Base-by-base conservation (phyloP, 2,113 vertebrate species). In the Campylomormyrus tamandua region DNA sequence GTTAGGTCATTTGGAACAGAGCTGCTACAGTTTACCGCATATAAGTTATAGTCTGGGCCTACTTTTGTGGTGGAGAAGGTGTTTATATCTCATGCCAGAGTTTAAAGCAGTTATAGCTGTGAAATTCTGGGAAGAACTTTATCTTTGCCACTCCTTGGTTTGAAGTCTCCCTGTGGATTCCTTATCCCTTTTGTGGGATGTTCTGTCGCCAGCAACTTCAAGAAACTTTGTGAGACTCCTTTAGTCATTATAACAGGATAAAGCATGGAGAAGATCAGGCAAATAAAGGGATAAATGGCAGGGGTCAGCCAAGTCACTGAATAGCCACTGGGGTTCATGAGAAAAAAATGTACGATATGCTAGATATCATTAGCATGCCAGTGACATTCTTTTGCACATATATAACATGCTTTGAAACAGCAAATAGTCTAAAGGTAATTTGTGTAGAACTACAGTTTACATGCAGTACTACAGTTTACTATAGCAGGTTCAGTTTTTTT, bases 241-340 rank as follows among this genome's bases (percentile, higher is more conserved):
- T 84, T 42, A 84, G 45, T 46, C 83, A 84, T 39, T 84, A 84
- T 48, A 84, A 84, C 83, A 48, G 83, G 83, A 84, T 84, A 84
- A 48, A 48, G 45, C 83, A 3, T 84, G 83, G 83, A 46, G 21
- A 84, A 48, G 83, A 84, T 46, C 83, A 27, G 17, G 42, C 83
- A 84, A 9, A 84, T 84, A 48, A 84, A 9, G 74, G 74, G 13
- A 80, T 80, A 80, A 80, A 80, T 84, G 83, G 45, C 45, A 11
- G 42, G 8, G 39, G 39, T 84, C 83, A 45, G 17, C 45, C 19
- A 48, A 84, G 42, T 24, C 83, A 48, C 83, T 48, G 35, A 42
- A 15, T n/a, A 48, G 8, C 83, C 9, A 84, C 19, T 48, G 35
- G 74, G 74, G 13, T 19, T 80, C 11, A 80, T 80, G 35, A 42